Base-by-base conservation (phyloP, 2,113 vertebrate genomes). In the Poicephalus meyeri region DNA sequence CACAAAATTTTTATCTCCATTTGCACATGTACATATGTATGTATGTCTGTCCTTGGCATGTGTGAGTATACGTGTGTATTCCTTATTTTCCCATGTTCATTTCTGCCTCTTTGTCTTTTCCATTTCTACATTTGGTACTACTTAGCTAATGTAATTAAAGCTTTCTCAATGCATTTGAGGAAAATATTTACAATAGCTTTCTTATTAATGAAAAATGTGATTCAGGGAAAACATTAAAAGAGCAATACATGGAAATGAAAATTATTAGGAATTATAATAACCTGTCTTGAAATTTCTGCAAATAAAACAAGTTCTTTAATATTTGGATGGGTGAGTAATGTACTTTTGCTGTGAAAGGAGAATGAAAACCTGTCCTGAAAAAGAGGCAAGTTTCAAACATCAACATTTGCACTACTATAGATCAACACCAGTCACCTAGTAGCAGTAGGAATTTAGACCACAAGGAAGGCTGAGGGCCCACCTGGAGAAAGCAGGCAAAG, bases 71-170 rank as follows among this genome's bases (percentile, higher is more conserved):
- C 3, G 7, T 2, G 12, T 49, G 8, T 9, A 33, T 23, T 80
- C 47, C 24, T 65, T 29, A 23, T 65, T 65, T 88, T 47, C 17
- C 44, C n/a, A 3, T 1, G 1, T 3, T 31, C 1, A 0, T 58
- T 85, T 70, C n/a, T 72, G 8, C 33, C 19, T 61, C 7, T 80
- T 66, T 76, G 12, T 28, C 55, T 55, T 91, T 70, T 80, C 55
- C 17, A 20, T 66, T 74, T 76, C 47, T 44, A 55, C 42, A 25
- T 31, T 21, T 25, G 37, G n/a, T 69, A 46, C 13, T 52, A 33
- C 26, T 49, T 55, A 63, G 21, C 14, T 70, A 25, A 55, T 16
- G 39, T 42, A 78, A 78, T 82, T 61, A 78, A 61, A 72, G 10
- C 46, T 78, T 77, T 68, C 42, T 71, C 55, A 82, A 35, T 5